These are phyloP conservation scores for Iphiclides podalirius DNA, from an alignment of 2,888 invertebrate species.

Conservation along the genomic window DNA sequence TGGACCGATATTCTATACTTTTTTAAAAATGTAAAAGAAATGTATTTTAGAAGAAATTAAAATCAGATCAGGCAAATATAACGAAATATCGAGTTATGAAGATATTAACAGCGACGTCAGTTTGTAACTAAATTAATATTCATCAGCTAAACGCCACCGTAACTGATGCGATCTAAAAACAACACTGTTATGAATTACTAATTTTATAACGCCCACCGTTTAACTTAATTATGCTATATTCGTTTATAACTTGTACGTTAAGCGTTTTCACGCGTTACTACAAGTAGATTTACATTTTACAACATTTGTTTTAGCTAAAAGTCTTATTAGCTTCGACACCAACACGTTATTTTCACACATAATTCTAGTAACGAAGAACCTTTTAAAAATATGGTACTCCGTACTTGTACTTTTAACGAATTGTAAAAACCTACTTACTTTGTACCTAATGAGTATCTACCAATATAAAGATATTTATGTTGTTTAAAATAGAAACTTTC, in stretches of 20 bases:
- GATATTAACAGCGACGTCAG: conserved; percentile 39
- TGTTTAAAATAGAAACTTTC: too few relatives aligned
- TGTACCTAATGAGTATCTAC: too few relatives aligned
- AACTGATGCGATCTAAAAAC: conserved; percentile 70
- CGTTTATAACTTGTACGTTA: conserved; percentile 61
- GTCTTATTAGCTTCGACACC: background rate
- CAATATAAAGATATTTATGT: too few relatives aligned
- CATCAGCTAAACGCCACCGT: conserved; percentile 47
- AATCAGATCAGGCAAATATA: too few relatives aligned
- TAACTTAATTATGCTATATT: conserved; percentile 62
- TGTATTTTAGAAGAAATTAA: too few relatives aligned
- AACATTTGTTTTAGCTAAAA: conserved; percentile 11
- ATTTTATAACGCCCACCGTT: conserved; percentile 61
- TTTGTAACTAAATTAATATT: conserved; percentile 72
- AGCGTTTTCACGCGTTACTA: conserved; percentile 55
- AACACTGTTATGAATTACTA: conserved; percentile 72
- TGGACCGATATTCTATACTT: too few relatives aligned
- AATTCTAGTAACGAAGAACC: too few relatives aligned
- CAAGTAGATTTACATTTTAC: conserved; percentile 23
- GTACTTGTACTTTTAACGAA: too few relatives aligned
- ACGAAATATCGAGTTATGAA: too few relatives aligned
- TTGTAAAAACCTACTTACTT: too few relatives aligned
- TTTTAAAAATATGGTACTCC: too few relatives aligned
- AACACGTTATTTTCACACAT: background rate
- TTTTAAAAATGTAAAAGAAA: too few relatives aligned